phyloP scores from a whole-genome alignment of 35 echinoderm and acorn worm genomes.

The Ophioderma brevispina region DNA sequence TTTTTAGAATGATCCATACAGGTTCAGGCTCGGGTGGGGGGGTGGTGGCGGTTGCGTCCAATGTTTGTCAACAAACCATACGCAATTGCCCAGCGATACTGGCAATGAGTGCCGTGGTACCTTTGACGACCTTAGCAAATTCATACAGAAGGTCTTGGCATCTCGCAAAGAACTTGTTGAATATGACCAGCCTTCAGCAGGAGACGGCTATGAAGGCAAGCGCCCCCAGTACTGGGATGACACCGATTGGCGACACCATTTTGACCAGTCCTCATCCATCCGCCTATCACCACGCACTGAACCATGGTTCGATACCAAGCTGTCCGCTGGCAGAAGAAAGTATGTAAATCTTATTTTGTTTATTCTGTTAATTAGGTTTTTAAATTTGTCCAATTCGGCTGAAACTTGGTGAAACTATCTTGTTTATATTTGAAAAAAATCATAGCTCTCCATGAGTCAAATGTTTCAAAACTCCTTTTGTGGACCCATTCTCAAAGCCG shows the following conservation, averaged over 20 bases:
- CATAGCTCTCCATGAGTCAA: too few relatives aligned
- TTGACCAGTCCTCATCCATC: slow-evolving; percentile 89
- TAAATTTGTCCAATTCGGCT: too few relatives aligned
- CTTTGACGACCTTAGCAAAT: slow-evolving; percentile 98
- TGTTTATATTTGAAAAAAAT: too few relatives aligned
- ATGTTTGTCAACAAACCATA: slow-evolving; percentile 80
- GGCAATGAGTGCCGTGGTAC: slow-evolving; percentile 90
- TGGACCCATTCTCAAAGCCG: too few relatives aligned
- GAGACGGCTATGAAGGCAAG: slow-evolving; percentile 75
- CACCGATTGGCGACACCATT: slow-evolving; percentile 76
- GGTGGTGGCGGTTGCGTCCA: slow-evolving; percentile 24
- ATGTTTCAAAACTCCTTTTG: too few relatives aligned
- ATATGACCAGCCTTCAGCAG: slow-evolving; percentile 86
- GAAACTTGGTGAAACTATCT: too few relatives aligned
- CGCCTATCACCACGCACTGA: slow-evolving; percentile 59
- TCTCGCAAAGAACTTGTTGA: slow-evolving; percentile 98
- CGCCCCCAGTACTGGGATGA: slow-evolving; percentile 79
- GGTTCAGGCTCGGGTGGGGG: not conserved
- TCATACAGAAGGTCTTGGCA: slow-evolving; percentile 98
- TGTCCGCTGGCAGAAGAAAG: slow-evolving; percentile 84
- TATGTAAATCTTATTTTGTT: too few relatives aligned
- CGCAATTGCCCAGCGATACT: slow-evolving; percentile 94
- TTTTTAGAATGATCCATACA: not conserved
- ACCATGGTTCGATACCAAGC: slow-evolving; percentile 51
- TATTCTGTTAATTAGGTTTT: too few relatives aligned